Evolutionary conservation across 2,113 vertebrate species (phyloP).

Genomic region (Neolamprologus tretocephalus): DNA sequence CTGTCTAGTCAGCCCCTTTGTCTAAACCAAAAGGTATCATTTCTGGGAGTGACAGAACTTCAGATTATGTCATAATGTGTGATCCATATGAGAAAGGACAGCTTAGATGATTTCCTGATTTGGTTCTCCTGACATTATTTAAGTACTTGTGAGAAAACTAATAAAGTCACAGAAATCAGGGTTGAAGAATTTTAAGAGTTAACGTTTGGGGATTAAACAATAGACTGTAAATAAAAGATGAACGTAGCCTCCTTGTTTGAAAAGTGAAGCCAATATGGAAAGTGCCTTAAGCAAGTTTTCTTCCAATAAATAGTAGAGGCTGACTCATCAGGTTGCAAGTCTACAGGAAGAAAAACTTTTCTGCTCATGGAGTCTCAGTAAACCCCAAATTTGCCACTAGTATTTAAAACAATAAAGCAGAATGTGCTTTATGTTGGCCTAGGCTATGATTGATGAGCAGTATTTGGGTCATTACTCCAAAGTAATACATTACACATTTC

Average conservation of each 20-base stretch:
- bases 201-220: neutral
- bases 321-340: neutral
- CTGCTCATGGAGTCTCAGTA: accelerated
- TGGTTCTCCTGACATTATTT: neutral
- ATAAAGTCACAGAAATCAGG: neutral
- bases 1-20: neutral
- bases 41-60: neutral
- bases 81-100: neutral
- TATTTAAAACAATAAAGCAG: neutral
- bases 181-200: neutral
- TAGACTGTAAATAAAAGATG: neutral
- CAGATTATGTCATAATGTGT: neutral
- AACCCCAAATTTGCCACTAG: accelerated
- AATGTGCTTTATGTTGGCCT: neutral
- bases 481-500: neutral
- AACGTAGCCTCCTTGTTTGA: neutral
- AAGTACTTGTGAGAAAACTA: neutral
- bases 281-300: neutral
- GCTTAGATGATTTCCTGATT: neutral
- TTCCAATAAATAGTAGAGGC: neutral
- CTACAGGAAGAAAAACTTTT: neutral
- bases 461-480: neutral
- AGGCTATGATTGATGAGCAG: neutral
- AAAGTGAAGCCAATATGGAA: neutral
- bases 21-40: neutral